Evolutionary conservation across 2,888 invertebrate genomes (phyloP), one percentile per base, ranked within the genome.

Genomic region (Merodon equestris): DNA sequence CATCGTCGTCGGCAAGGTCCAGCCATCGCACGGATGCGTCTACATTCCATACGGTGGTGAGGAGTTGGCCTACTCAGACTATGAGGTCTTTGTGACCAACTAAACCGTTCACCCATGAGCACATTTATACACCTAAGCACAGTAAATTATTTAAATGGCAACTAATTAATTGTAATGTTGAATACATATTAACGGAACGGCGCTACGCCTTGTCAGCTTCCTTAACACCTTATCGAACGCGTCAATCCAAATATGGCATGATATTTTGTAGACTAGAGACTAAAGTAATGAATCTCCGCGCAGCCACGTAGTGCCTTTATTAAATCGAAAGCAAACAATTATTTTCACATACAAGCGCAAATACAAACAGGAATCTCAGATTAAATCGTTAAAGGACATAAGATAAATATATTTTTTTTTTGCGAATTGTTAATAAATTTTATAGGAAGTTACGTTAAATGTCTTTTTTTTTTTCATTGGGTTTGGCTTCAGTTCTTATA

Each of bases 1-100:
- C 72, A 82, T 94, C 51, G 95, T 95, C 18, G 91, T 93, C 19
- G 96, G 96, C 85, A 96, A 96, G 89, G 93, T 96, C 1, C 96
- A 96, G 84, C 93, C 93, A 40, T 94, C 94, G 9, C 96, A 96
- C 85, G 93, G 92, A 19, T 93, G 93, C 61, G 93, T 94, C 87
- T 96, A 96, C 91, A 95, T 96, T 88, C 92, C 96, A 12, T 96
- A 92, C 86, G 95, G 90, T 0, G 96, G 96, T 47, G 91, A 93
- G 84, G 96, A 96, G 86, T 87, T 95, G 67, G 92, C 93, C 54
- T 95, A 93, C 90, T 91, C 92, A n/a, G 94, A 95, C 57, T 96
- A 94, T 86, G 96, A 96, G 90, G 90, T 96, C 83, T 92, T 96
- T 61, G 84, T 87, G 61, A 67, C 84, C 45, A 83, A 85, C 82